These are phyloP conservation scores for Dufourea novaeangliae DNA, from an alignment of 1,140 invertebrate genomes.

Conservation along the genomic window DNA sequence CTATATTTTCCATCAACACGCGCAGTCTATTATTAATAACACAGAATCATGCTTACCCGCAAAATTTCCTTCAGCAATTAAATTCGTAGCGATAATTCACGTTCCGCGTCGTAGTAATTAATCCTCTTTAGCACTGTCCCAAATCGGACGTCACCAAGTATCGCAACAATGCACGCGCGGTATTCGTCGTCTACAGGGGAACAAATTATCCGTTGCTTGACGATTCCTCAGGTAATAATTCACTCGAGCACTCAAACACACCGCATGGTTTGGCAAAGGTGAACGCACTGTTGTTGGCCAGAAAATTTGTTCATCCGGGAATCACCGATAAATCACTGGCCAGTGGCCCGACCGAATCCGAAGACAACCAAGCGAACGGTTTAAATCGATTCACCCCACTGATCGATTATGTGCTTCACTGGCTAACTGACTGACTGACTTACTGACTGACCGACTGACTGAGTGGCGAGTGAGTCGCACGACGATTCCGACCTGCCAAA, in stretches of 20 bases:
- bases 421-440: conserved; percentile 56
- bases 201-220: neutral
- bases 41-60: too few relatives aligned
- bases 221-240: neutral
- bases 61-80: too few relatives aligned
- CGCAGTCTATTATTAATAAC: too few relatives aligned
- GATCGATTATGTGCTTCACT: conserved; percentile 32
- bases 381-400: conserved; percentile 23
- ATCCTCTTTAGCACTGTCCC: neutral
- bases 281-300: neutral
- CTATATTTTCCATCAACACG: too few relatives aligned
- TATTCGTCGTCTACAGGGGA: neutral
- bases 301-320: neutral
- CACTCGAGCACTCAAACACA: neutral
- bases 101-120: too few relatives aligned
- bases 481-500: conserved; percentile 21
- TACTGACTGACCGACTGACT: conserved; percentile 55
- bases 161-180: conserved; percentile 1
- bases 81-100: too few relatives aligned
- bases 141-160: neutral
- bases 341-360: neutral
- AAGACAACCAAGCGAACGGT: neutral
- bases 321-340: neutral
- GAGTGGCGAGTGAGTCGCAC: conserved; percentile 25
- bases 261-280: neutral